A percentile compares a stretch with the other conserved stretches of the same genome.
Evolutionary conservation across 2,888 invertebrate species (phyloP).

Genomic region (Ptilodon capucinus): DNA sequence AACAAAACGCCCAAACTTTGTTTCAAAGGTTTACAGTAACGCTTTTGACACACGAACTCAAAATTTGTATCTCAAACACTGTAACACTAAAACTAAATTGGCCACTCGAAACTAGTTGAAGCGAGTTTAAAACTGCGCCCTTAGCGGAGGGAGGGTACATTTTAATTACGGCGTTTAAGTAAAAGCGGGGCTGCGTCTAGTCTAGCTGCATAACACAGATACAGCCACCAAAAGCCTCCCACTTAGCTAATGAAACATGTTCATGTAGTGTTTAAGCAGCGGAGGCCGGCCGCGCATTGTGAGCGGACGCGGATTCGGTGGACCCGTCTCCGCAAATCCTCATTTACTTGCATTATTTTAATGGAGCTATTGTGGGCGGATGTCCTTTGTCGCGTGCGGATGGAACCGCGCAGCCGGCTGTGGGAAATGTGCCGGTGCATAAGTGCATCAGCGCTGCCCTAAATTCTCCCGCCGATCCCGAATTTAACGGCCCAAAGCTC

Average conservation of each 20-base stretch:
- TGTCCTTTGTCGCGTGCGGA: constrained; percentile 77
- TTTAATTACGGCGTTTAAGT: constrained; percentile 82
- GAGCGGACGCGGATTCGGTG: constrained; percentile 67
- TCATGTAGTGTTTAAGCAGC: constrained; percentile 76
- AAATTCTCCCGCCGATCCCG: constrained; percentile 58
- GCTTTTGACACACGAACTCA: constrained; percentile 35
- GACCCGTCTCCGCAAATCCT: constrained; percentile 78
- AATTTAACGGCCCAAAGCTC: constrained; percentile 61
- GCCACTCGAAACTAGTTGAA: constrained; percentile 74
- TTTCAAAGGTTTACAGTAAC: constrained; percentile 26
- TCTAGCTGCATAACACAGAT: constrained; percentile 79
- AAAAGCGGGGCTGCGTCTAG: constrained; percentile 77
- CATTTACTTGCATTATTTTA: constrained; percentile 83
- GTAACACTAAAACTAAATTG: constrained; percentile 76
- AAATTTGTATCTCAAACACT: constrained; percentile 58
- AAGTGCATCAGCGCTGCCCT: constrained; percentile 71
- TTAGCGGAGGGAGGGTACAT: constrained; percentile 66
- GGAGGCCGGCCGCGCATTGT: constrained; percentile 60
- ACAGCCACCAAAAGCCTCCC: constrained; percentile 82
- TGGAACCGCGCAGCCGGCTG: constrained; percentile 62
- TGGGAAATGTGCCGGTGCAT: constrained; percentile 75
- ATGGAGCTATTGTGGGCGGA: constrained; percentile 81
- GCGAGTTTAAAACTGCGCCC: constrained; percentile 77
- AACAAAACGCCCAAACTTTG: constrained; percentile 13
- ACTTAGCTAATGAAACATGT: constrained; percentile 84